Conservation (phyloP, 2,113 vertebrate species). For the Actenoides lindsayi region DNA sequence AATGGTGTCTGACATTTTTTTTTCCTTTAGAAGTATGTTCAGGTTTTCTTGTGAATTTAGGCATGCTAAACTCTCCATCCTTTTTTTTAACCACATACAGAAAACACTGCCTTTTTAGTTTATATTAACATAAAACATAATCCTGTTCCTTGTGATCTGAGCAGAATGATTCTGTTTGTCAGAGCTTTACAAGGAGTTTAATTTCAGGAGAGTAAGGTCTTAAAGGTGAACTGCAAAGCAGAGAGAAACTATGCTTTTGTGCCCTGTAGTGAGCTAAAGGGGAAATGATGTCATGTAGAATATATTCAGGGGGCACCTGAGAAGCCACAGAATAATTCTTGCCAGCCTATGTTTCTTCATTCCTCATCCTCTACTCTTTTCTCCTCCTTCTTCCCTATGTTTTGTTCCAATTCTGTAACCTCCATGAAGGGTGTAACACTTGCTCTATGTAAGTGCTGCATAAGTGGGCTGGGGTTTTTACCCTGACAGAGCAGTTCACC, state of each 20-base stretch:
- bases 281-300: not conserved
- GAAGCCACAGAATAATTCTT: not conserved
- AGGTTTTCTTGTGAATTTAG: slow-evolving; percentile 7
- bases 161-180: not conserved
- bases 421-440: not conserved
- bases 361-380: not conserved
- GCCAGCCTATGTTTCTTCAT: not conserved
- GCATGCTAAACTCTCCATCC: not conserved
- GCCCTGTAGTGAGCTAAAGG: not conserved
- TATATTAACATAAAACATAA: not conserved
- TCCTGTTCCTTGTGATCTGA: not conserved
- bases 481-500: not conserved
- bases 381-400: not conserved
- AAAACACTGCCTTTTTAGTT: not conserved
- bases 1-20: not conserved
- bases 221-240: not conserved
- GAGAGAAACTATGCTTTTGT: not conserved
- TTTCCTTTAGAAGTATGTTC: not conserved
- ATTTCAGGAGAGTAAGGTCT: not conserved
- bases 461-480: not conserved
- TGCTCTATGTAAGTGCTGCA: not conserved
- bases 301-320: not conserved
- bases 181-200: not conserved
- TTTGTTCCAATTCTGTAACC: not conserved
- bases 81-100: not conserved